A percentile compares a stretch with the other conserved stretches of the same genome.
Conservation (phyloP, 2,888 invertebrate genomes). For the Synergus japonicus region DNA sequence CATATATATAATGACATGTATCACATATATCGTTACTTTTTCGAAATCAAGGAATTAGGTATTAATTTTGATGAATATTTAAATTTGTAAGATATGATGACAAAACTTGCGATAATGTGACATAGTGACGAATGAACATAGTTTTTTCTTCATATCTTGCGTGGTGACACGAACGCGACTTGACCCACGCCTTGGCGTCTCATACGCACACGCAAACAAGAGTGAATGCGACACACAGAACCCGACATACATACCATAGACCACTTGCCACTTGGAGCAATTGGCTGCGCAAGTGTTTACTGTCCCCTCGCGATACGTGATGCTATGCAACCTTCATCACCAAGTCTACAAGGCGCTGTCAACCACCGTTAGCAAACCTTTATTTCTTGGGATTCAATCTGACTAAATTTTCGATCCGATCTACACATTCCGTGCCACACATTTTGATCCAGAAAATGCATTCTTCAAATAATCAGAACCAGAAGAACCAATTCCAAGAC, state of each 20-base stretch:
- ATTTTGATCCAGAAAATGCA: neutral
- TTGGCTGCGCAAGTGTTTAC: conserved; percentile 76
- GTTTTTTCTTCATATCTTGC: neutral
- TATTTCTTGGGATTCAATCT: conserved; percentile 15
- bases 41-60: neutral
- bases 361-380: conserved; percentile 58
- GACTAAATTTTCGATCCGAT: conserved; percentile 12
- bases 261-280: conserved; percentile 74
- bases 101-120: conserved; percentile 15
- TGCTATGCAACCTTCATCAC: conserved; percentile 70
- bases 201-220: conserved; percentile 54
- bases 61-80: neutral
- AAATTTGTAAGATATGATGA: neutral
- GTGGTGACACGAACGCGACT: conserved; percentile 52
- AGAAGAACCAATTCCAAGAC: neutral
- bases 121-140: neutral
- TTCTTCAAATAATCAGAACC: neutral
- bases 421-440: conserved; percentile 1
- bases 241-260: conserved; percentile 63
- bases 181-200: conserved; percentile 54
- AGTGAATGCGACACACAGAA: conserved; percentile 59
- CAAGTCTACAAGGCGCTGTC: conserved; percentile 53
- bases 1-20: too few species aligned
- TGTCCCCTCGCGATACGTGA: conserved; percentile 74
- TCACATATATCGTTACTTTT: too few species aligned